Evolutionary conservation across 1,140 invertebrate genomes (phyloP), one percentile per base, ranked within the genome.

Genomic region (Drosophila mayri): DNA sequence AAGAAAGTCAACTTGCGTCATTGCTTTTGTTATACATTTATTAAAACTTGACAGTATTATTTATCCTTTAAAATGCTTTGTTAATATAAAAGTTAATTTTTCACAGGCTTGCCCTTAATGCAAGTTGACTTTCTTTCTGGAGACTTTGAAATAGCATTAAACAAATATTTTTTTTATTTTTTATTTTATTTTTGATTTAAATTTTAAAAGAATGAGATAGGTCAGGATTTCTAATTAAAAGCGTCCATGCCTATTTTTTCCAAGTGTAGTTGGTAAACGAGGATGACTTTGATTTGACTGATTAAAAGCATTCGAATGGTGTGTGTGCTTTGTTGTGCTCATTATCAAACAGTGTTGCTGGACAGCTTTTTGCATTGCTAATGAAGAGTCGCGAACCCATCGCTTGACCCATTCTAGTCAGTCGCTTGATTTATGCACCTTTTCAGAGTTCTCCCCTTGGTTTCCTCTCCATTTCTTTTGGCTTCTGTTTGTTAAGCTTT

Each of bases 281-380:
- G 22, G 22, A 22, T 66, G 66, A 70, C 61, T 52, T 66, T 67
- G 64, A 43, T 67, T 67, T 58, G 43, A 52, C 44, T 44, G 44
- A 65, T 74, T 57, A 60, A 38, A 75, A 52, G 22, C 71, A 20
- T 44, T 43, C 18, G 22, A 65, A 65, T 58, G 43, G 22, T 22
- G 22, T 50, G 38, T 61, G 25, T 52, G 44, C 37, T 22, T 52
- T 57, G 18, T 47, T 54, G 65, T 49, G 47, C 64, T 46, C 30
- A 59, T 58, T 55, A 62, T 55, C 58, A 61, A 63, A 71, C 70
- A 60, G 37, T 71, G 70, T 62, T 59, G 44, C 40, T 47, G 41
- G 46, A 64, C 55, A 55, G 38, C 62, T 46, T 63, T 72, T 68
- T 79, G 71, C 76, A 74, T 82, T 87, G 71, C 79, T 76, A 86